A percentile compares a stretch with the other conserved stretches of the same genome.
Conservation (phyloP, 2,888 invertebrate genomes). For the Fragum fragum region DNA sequence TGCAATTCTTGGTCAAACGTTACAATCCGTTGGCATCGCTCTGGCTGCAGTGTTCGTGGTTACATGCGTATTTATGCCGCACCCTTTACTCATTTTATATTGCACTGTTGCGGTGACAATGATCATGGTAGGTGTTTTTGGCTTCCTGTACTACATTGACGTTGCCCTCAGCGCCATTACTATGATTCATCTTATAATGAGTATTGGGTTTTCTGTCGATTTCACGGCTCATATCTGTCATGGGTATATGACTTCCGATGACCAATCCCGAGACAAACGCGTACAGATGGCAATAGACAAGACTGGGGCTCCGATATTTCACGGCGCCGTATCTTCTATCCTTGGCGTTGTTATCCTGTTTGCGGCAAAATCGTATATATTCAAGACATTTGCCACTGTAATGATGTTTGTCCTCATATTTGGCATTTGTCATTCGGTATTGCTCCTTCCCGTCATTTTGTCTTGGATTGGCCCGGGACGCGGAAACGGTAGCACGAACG, state of each 20-base stretch:
- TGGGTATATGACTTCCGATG: slow-evolving; percentile 67
- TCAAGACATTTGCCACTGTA: slow-evolving; percentile 29
- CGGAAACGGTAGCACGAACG: too few relatives aligned
- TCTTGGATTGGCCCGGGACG: slow-evolving; percentile 36
- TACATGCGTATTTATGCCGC: slow-evolving; percentile 79
- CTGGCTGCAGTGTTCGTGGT: slow-evolving; percentile 77
- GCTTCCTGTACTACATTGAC: slow-evolving; percentile 71
- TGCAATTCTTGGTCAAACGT: slow-evolving; percentile 76
- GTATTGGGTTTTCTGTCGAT: slow-evolving; percentile 82
- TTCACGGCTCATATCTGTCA: slow-evolving; percentile 78
- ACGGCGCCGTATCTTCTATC: slow-evolving; percentile 72
- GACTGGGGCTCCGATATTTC: slow-evolving; percentile 70
- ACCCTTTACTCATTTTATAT: slow-evolving; percentile 74
- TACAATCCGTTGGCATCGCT: slow-evolving; percentile 79
- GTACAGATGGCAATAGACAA: slow-evolving; percentile 62
- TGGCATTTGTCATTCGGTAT: slow-evolving; percentile 34
- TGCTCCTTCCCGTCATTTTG: slow-evolving; percentile 28
- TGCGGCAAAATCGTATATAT: slow-evolving; percentile 52
- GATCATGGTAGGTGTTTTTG: slow-evolving; percentile 80
- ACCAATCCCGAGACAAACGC: slow-evolving; percentile 41
- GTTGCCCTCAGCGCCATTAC: slow-evolving; percentile 80
- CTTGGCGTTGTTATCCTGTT: slow-evolving; percentile 69
- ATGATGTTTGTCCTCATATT: slow-evolving; percentile 32
- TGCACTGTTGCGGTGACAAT: slow-evolving; percentile 75
- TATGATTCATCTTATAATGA: slow-evolving; percentile 81